These are phyloP conservation scores for Picathartes gymnocephalus DNA, from an alignment of 2,113 vertebrate genomes.

Conservation along the genomic window DNA sequence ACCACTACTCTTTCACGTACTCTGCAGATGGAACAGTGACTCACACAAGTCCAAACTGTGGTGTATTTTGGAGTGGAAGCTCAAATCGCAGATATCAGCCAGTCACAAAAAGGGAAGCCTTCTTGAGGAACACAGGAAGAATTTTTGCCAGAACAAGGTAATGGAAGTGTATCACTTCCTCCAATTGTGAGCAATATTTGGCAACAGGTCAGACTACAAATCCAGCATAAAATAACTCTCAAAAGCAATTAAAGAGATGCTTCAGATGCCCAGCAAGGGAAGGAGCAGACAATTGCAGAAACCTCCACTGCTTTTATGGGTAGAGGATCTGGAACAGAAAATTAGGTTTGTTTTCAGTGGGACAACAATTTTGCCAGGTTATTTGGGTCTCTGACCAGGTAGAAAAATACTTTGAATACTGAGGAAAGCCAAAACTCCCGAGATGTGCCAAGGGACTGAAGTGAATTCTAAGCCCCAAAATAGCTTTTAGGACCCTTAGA, in stretches of 20 bases:
- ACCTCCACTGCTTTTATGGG: not conserved
- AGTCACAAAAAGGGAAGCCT: not conserved
- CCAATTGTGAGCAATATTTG: conserved; percentile 37
- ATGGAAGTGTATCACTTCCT: conserved; percentile 57
- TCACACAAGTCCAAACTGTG: not conserved
- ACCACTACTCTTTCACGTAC: not conserved
- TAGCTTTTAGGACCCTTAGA: not conserved
- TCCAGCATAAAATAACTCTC: not conserved
- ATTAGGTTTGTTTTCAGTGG: not conserved
- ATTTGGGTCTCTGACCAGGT: not conserved
- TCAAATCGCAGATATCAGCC: not conserved
- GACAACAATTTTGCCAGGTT: not conserved
- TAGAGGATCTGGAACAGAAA: conserved; percentile 10
- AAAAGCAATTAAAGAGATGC: conserved; percentile 11
- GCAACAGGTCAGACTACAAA: not conserved
- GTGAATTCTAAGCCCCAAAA: not conserved
- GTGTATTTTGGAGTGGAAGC: not conserved
- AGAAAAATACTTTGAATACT: not conserved
- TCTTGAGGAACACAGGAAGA: not conserved
- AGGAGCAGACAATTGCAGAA: not conserved
- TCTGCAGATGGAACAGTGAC: not conserved
- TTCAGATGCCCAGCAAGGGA: not conserved
- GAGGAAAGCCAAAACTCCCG: not conserved
- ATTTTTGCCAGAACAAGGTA: conserved; percentile 16
- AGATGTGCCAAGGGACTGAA: not conserved